These are phyloP conservation scores for Empidonax traillii DNA, from an alignment of 2,113 vertebrate genomes.

Conservation along the genomic window DNA sequence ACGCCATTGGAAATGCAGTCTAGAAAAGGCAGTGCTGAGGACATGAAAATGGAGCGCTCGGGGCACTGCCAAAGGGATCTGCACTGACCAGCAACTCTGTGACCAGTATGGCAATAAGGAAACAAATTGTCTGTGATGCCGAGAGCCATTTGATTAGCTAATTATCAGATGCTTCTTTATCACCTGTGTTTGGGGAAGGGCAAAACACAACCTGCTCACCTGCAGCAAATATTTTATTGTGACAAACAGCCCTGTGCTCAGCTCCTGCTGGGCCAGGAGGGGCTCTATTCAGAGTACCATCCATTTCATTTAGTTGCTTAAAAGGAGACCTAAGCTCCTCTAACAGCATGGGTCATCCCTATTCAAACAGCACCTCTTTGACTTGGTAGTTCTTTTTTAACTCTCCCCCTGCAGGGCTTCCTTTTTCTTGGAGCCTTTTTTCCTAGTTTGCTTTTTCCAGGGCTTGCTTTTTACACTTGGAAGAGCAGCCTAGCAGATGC, in stretches of 20 bases:
- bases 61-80: neutral
- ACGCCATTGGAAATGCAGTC: neutral
- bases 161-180: neutral
- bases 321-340: neutral
- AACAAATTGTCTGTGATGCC: neutral
- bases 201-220: neutral
- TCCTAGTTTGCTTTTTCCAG: constrained; percentile 9
- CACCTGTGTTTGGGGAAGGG: neutral
- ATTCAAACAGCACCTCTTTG: neutral
- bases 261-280: neutral
- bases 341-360: neutral
- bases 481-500: neutral
- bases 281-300: neutral
- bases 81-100: neutral
- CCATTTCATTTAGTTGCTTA: neutral
- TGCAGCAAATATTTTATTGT: neutral
- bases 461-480: neutral
- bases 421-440: neutral
- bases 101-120: neutral
- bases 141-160: neutral
- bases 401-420: neutral
- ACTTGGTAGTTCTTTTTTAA: neutral
- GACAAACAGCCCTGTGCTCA: neutral
- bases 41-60: neutral
- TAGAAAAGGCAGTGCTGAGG: neutral